phyloP scores from a whole-genome alignment of 2,888 invertebrate species.

The Trisateles emortualis region DNA sequence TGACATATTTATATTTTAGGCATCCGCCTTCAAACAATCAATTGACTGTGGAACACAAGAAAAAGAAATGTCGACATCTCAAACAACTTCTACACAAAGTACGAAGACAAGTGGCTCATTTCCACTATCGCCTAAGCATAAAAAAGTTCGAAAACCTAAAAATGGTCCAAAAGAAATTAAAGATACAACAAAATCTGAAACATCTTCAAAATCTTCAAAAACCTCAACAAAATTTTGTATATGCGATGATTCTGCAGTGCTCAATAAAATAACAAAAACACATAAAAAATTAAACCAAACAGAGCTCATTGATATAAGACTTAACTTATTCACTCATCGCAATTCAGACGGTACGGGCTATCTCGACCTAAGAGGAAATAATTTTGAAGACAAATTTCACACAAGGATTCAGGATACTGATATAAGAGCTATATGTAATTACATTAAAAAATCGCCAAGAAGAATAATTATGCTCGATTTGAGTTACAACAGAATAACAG shows the following conservation, averaged over 20 bases:
- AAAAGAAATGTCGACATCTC: no score
- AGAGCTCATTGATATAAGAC: slow-evolving; percentile 66
- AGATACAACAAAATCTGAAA: no score
- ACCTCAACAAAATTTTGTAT: slow-evolving; percentile 64
- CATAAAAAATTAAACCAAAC: slow-evolving; percentile 47
- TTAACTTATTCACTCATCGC: slow-evolving; percentile 80
- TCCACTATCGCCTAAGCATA: no score
- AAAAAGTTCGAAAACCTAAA: no score
- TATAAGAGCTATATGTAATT: slow-evolving; percentile 79
- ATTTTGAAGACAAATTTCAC: slow-evolving; percentile 75
- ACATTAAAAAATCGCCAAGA: slow-evolving; percentile 70
- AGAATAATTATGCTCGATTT: slow-evolving; percentile 84
- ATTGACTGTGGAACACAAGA: no score
- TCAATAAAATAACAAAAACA: slow-evolving; percentile 62
- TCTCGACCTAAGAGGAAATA: slow-evolving; percentile 84
- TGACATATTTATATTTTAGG: no score
- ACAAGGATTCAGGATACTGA: slow-evolving; percentile 80
- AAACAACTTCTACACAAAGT: no score
- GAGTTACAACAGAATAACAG: slow-evolving; percentile 86
- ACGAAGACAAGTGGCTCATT: no score
- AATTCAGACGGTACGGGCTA: slow-evolving; percentile 84
- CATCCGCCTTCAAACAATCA: no score
- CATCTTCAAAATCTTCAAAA: no score
- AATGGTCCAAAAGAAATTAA: no score
- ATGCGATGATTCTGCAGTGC: slow-evolving; percentile 57